These are phyloP conservation scores for Paracanthobrama guichenoti DNA, from an alignment of 2,113 vertebrate species.

Conservation along the genomic window DNA sequence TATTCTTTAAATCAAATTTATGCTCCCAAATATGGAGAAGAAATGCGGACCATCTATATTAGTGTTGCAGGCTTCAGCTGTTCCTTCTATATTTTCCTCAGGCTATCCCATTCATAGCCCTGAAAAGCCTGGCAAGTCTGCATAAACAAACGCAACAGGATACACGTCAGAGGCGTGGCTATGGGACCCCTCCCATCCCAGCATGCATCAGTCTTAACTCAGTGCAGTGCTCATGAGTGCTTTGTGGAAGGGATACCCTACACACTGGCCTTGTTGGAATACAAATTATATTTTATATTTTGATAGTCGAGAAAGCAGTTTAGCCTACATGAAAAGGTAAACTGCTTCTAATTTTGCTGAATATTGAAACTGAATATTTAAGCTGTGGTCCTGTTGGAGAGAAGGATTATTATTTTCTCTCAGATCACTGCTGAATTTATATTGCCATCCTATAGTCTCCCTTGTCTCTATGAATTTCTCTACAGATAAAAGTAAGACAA, in stretches of 20 bases:
- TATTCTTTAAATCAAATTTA: not conserved
- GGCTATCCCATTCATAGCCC: not conserved
- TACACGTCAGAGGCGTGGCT: not conserved
- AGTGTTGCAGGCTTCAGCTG: not conserved
- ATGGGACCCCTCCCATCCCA: not conserved
- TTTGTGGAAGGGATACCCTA: not conserved
- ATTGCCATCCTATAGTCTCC: too few relatives aligned
- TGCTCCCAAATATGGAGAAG: not conserved
- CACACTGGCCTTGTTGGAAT: not conserved
- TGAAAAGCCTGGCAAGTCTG: not conserved
- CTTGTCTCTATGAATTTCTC: too few relatives aligned
- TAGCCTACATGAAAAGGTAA: too few relatives aligned
- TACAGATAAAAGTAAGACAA: too few relatives aligned
- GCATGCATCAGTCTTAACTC: conserved; percentile 4
- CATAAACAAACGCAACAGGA: conserved; percentile 3
- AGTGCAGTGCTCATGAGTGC: not conserved
- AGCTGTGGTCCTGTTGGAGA: too few relatives aligned
- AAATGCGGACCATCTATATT: not conserved
- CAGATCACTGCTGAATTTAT: too few relatives aligned
- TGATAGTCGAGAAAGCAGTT: too few relatives aligned
- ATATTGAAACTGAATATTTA: too few relatives aligned
- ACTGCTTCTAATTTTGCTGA: too few relatives aligned
- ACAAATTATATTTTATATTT: too few relatives aligned
- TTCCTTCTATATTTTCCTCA: conserved; percentile 17
- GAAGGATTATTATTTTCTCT: too few relatives aligned